Evolutionary conservation across 2,888 invertebrate genomes (phyloP).

Genomic region (Chymomyza caudatula): DNA sequence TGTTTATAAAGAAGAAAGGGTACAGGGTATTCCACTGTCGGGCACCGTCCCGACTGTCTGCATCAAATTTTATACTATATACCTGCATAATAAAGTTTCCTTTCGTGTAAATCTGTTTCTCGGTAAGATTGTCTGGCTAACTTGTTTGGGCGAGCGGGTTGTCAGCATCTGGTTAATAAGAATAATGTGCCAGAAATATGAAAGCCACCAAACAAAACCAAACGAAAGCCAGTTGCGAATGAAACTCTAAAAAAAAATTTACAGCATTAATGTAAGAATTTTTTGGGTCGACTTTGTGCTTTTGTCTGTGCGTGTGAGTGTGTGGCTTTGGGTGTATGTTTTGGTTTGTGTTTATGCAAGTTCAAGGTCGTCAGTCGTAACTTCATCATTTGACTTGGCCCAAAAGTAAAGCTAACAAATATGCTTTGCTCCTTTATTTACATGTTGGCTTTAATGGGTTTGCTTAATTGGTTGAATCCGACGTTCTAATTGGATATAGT

Average conservation of each 20-base stretch:
- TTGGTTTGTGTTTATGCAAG: conserved; percentile 32
- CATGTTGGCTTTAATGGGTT: not conserved
- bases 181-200: conserved; percentile 4
- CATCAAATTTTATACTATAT: too few relatives aligned
- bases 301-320: not conserved
- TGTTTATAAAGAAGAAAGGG: too few relatives aligned
- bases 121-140: not conserved
- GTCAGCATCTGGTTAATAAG: conserved; percentile 12
- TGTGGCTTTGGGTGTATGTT: conserved; percentile 1
- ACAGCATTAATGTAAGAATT: not conserved
- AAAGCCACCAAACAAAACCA: conserved; percentile 1
- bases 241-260: not conserved
- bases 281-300: not conserved
- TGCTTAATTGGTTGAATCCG: not conserved
- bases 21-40: too few relatives aligned
- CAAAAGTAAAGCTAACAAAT: not conserved
- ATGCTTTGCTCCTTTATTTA: not conserved
- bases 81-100: conserved; percentile 34
- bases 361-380: conserved; percentile 41
- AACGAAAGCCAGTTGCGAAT: not conserved
- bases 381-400: conserved; percentile 2
- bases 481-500: not conserved
- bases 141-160: not conserved
- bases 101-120: conserved; percentile 3
- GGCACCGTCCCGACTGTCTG: too few relatives aligned